Conservation (phyloP, 2,888 invertebrate species). For the Urechis unicinctus region DNA sequence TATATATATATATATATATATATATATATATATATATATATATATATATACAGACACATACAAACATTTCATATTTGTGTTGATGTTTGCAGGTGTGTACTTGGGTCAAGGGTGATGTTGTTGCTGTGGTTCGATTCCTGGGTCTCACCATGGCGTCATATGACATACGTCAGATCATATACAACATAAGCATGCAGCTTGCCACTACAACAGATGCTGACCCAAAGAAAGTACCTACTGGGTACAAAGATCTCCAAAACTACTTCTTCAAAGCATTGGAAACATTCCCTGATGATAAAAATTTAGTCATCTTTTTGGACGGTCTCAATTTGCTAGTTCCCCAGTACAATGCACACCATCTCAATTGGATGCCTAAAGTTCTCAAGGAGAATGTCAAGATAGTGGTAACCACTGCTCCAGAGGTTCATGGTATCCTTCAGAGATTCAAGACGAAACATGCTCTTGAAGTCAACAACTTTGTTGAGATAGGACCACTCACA, state of each 20-base stretch:
- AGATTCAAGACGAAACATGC: conserved; percentile 24
- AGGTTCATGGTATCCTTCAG: conserved; percentile 25
- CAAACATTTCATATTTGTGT: no score
- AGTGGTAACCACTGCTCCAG: conserved; percentile 30
- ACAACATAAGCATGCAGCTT: conserved; percentile 35
- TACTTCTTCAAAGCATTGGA: conserved; percentile 30
- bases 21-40: no score
- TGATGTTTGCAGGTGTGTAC: conserved; percentile 27
- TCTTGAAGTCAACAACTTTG: conserved; percentile 14
- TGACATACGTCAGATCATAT: conserved; percentile 35
- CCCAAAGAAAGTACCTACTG: conserved; percentile 24
- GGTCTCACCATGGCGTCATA: conserved; percentile 31
- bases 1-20: background rate
- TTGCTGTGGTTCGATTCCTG: conserved; percentile 32
- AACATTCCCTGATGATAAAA: conserved; percentile 27
- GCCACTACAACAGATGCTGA: conserved; percentile 21
- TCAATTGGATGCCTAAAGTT: conserved; percentile 28
- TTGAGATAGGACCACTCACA: conserved; percentile 12
- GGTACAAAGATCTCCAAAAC: conserved; percentile 30
- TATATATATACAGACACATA: no score
- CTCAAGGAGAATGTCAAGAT: conserved; percentile 40
- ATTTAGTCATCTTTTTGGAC: conserved; percentile 31
- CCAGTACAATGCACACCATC: conserved; percentile 14
- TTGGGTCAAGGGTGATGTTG: conserved; percentile 17
- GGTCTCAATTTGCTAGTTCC: conserved; percentile 20